Evolutionary conservation across 2,888 invertebrate genomes (phyloP).

Genomic region (Pantelozetes paolii): DNA sequence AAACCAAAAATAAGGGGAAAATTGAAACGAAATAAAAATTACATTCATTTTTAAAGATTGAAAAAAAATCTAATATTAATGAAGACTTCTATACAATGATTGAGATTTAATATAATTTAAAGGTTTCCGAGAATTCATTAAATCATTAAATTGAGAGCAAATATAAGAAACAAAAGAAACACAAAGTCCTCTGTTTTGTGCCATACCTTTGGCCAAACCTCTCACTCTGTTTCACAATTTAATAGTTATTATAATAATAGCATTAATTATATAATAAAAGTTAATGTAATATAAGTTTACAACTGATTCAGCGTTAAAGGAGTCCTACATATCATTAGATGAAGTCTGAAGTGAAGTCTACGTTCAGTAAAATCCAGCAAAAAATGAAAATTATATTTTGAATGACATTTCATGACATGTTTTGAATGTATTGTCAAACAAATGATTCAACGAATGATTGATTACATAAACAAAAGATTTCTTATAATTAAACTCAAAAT

Average conservation of each 20-base stretch:
- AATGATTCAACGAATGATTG: neutral
- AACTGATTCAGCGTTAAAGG: neutral
- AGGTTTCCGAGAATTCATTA: too few relatives aligned
- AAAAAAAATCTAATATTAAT: neutral
- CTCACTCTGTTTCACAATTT: too few relatives aligned
- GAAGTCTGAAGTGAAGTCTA: neutral
- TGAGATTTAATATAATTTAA: conserved; percentile 29
- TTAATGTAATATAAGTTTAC: conserved; percentile 9
- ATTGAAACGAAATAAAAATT: neutral
- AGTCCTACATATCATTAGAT: neutral
- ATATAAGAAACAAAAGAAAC: neutral
- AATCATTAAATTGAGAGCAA: neutral
- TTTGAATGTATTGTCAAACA: neutral
- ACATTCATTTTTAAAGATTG: neutral
- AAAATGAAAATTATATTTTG: neutral
- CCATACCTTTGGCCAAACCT: too few relatives aligned
- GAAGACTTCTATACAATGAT: conserved; percentile 35
- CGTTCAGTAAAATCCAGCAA: neutral
- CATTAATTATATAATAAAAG: conserved; percentile 12
- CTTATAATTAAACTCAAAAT: conserved; percentile 1
- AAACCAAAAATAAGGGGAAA: neutral
- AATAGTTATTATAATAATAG: neutral
- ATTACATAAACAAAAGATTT: conserved; percentile 7
- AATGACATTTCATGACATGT: neutral
- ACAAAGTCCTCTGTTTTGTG: neutral